Evolutionary conservation across 2,113 vertebrate genomes (phyloP).

Genomic region (Prunella himalayana): DNA sequence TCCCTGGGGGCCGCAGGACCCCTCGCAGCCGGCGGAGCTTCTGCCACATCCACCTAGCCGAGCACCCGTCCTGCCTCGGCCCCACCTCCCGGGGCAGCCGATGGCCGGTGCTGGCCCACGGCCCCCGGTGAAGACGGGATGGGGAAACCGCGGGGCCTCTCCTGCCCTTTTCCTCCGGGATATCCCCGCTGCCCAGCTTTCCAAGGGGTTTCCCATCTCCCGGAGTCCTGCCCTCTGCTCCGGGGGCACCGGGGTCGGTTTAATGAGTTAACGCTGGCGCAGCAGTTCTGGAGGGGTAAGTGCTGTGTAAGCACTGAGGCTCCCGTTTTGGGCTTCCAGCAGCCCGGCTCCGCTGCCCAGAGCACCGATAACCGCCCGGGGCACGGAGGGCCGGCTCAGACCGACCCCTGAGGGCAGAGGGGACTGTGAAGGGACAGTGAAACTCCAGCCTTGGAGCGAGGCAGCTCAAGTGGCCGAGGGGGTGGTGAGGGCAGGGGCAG

Average conservation of each 20-base stretch:
- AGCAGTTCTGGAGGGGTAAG: conserved; percentile 18
- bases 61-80: neutral
- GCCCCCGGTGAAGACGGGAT: rapidly evolving
- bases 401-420: neutral
- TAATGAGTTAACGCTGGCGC: conserved; percentile 10
- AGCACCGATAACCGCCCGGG: neutral
- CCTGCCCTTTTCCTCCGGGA: neutral
- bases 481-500: neutral
- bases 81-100: neutral
- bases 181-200: neutral
- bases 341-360: neutral
- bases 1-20: neutral
- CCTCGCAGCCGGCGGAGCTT: neutral
- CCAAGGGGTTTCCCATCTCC: neutral
- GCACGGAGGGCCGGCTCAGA: neutral
- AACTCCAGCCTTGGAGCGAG: neutral
- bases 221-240: conserved; percentile 35
- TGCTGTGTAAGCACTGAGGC: conserved; percentile 28
- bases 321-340: neutral
- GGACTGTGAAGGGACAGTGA: neutral
- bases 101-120: rapidly evolving
- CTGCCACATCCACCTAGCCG: neutral
- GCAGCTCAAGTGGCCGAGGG: neutral
- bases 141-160: neutral
- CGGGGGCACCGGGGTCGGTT: neutral